A percentile compares a stretch with the other conserved stretches of the same genome.
These are phyloP conservation scores for Anolis apletophallus DNA, from an alignment of 2,797 vertebrate species.

Conservation along the genomic window DNA sequence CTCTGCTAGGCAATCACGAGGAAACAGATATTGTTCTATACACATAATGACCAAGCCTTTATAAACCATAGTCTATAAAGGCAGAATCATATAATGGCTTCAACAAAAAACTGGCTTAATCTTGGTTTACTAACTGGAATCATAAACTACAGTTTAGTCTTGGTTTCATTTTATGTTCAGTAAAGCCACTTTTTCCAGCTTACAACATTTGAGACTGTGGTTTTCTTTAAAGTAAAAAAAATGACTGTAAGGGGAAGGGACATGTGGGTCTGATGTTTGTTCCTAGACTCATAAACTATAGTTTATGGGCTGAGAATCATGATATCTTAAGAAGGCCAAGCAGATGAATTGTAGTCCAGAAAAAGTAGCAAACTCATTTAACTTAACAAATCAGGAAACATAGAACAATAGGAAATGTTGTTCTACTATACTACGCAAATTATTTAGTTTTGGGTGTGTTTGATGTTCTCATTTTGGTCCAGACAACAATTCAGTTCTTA, in stretches of 20 bases:
- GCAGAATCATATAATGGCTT: background rate
- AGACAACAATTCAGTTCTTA: constrained; percentile 3
- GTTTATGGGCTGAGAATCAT: background rate
- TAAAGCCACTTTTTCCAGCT: background rate
- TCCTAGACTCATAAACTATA: background rate
- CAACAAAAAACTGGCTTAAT: background rate
- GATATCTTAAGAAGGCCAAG: background rate
- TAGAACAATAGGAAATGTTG: background rate
- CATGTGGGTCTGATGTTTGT: too few relatives aligned
- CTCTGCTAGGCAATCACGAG: background rate
- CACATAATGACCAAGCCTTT: background rate
- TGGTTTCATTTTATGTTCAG: background rate
- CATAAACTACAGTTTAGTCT: background rate
- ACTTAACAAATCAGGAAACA: background rate
- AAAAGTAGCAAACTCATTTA: background rate
- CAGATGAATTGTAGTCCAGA: background rate
- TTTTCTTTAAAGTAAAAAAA: background rate
- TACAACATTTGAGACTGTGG: background rate
- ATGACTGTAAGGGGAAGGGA: too few relatives aligned
- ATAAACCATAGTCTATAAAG: background rate
- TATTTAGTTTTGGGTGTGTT: background rate
- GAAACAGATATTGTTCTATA: background rate
- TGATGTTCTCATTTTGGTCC: background rate
- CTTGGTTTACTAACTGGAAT: too few relatives aligned
- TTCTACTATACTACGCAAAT: background rate